A percentile compares a stretch with the other conserved stretches of the same genome.
Evolutionary conservation across 1,140 invertebrate species (phyloP).

Genomic region (Hirudo medicinalis): DNA sequence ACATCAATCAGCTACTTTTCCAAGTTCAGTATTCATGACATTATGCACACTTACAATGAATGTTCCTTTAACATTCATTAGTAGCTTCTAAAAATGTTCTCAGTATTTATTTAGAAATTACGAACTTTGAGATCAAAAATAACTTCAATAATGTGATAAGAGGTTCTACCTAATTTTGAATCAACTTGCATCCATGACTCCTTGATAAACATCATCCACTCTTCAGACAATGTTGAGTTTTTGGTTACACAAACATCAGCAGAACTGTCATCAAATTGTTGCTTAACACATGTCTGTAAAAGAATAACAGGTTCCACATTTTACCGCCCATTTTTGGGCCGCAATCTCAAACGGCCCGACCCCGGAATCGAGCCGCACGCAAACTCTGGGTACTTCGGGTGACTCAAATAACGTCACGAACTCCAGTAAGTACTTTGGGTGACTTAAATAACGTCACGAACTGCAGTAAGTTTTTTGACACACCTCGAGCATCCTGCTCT

Average conservation of each 20-base stretch:
- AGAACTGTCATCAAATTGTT: conserved; percentile 51
- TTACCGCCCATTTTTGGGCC: no score
- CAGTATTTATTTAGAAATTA: no score
- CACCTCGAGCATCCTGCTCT: not conserved
- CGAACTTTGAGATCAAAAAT: not conserved
- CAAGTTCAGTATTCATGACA: no score
- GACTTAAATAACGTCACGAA: no score
- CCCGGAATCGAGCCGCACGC: no score
- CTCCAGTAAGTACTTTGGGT: no score
- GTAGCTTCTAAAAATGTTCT: no score
- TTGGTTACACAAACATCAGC: conserved; percentile 44
- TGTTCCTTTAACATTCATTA: not conserved
- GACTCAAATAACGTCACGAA: no score
- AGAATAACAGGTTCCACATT: conserved; percentile 9
- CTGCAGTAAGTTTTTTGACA: not conserved
- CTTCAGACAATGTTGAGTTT: conserved; percentile 50
- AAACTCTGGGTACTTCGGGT: no score
- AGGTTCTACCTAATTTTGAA: not conserved
- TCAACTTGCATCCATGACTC: conserved; percentile 3
- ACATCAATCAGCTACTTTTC: no score
- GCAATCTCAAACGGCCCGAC: no score
- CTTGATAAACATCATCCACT: conserved; percentile 45
- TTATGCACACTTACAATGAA: no score
- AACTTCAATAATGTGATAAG: not conserved
- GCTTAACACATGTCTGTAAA: conserved; percentile 48